phyloP scores from a whole-genome alignment of 2,888 invertebrate genomes.

The Drosophila picticornis region DNA sequence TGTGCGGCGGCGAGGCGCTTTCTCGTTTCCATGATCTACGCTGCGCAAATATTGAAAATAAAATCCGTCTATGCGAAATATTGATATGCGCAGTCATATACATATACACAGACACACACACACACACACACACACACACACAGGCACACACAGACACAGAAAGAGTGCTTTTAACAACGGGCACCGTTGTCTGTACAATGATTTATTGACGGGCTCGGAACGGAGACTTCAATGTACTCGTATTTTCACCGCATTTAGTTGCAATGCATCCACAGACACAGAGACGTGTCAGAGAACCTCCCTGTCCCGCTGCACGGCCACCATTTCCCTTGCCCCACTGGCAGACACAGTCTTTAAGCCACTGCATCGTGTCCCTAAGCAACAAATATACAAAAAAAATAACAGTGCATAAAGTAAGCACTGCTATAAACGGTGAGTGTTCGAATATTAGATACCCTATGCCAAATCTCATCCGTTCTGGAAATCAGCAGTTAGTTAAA shows the following conservation, averaged over 20 bases:
- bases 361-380: constrained; percentile 9
- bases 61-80: constrained; percentile 78
- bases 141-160: constrained; percentile 23
- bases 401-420: constrained; percentile 6
- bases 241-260: constrained; percentile 64
- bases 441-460: constrained; percentile 7
- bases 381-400: constrained; percentile 2
- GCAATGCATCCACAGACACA: constrained; percentile 49
- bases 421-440: background rate
- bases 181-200: constrained; percentile 70
- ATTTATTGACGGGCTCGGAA: constrained; percentile 72
- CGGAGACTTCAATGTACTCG: constrained; percentile 57
- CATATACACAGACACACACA: constrained; percentile 11
- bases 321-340: background rate
- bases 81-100: constrained; percentile 71
- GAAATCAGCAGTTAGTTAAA: background rate
- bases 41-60: constrained; percentile 80
- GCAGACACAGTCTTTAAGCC: constrained; percentile 20
- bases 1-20: background rate
- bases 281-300: constrained; percentile 2
- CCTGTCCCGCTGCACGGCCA: background rate
- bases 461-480: background rate
- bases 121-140: constrained; percentile 4
- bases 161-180: constrained; percentile 74
- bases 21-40: constrained; percentile 54